These are phyloP conservation scores for Mixornis gularis DNA, from an alignment of 2,113 vertebrate genomes.

Conservation along the genomic window DNA sequence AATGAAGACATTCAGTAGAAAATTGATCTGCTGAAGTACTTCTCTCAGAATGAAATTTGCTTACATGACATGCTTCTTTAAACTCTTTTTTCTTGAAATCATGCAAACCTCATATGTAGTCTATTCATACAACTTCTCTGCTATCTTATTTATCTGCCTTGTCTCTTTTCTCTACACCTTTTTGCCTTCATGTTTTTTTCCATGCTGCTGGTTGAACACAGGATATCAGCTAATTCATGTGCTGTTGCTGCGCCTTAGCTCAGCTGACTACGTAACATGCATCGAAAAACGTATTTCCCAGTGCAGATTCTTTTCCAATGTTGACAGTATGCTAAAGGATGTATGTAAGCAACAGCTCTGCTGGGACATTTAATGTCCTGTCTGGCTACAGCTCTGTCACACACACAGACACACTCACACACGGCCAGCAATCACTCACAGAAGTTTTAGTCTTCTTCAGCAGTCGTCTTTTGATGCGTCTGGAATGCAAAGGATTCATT, in stretches of 20 bases:
- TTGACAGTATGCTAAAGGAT: slow-evolving; percentile 29
- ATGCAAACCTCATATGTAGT: not conserved
- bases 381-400: slow-evolving; percentile 24
- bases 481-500: slow-evolving; percentile 43
- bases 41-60: not conserved
- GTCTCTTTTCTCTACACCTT: not conserved
- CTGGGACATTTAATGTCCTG: slow-evolving; percentile 29
- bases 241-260: not conserved
- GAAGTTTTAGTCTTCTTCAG: slow-evolving; percentile 52
- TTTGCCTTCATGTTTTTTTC: not conserved
- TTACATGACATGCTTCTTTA: not conserved
- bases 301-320: not conserved
- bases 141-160: not conserved
- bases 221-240: not conserved
- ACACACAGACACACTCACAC: not conserved
- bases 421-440: slow-evolving; percentile 7
- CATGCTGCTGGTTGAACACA: not conserved
- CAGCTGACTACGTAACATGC: not conserved
- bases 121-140: not conserved
- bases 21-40: slow-evolving; percentile 1
- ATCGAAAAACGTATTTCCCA: not conserved
- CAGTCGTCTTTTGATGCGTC: slow-evolving; percentile 48
- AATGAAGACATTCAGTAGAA: slow-evolving; percentile 23
- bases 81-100: not conserved
- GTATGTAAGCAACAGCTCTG: slow-evolving; percentile 29